These are phyloP conservation scores for Chymomyza caudatula DNA, from an alignment of 2,888 invertebrate genomes.

Conservation along the genomic window DNA sequence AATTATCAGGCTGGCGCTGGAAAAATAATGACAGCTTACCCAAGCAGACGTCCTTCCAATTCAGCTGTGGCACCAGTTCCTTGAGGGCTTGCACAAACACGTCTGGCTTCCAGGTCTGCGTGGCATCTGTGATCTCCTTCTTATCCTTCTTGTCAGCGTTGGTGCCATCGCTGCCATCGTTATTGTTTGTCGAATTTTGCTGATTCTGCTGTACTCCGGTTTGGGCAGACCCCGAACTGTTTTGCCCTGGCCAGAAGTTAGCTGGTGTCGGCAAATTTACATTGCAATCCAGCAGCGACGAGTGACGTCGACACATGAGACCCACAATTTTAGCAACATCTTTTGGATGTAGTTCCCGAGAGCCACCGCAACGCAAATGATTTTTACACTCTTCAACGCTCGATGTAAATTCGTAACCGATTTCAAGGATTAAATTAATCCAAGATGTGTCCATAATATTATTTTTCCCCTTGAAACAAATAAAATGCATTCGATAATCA, in stretches of 20 bases:
- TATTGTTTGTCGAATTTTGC: conserved; percentile 63
- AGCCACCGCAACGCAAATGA: conserved; percentile 88
- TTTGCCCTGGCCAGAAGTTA: conserved; percentile 81
- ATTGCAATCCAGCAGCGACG: conserved; percentile 82
- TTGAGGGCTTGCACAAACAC: conserved; percentile 95
- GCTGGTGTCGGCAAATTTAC: conserved; percentile 85
- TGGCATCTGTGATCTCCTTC: conserved; percentile 80
- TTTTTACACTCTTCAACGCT: conserved; percentile 92
- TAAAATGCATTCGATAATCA: not conserved
- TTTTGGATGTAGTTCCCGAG: conserved; percentile 88
- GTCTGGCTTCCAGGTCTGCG: conserved; percentile 92
- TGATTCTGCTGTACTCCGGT: conserved; percentile 28
- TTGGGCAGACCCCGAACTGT: conserved; percentile 41
- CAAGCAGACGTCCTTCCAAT: conserved; percentile 95
- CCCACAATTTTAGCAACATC: conserved; percentile 91
- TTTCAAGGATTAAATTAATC: conserved; percentile 93
- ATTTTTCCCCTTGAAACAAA: conserved; percentile 64
- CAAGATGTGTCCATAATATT: conserved; percentile 86
- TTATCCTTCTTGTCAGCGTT: conserved; percentile 70
- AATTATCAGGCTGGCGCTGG: too few relatives aligned
- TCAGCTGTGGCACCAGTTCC: conserved; percentile 90
- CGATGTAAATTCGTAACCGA: conserved; percentile 91
- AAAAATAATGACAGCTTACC: conserved; percentile 82
- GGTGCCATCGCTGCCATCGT: conserved; percentile 57
- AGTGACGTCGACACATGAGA: conserved; percentile 91